Conservation (phyloP, 53 echinoderm and acorn worm genomes). For the Stichopus horrens region DNA sequence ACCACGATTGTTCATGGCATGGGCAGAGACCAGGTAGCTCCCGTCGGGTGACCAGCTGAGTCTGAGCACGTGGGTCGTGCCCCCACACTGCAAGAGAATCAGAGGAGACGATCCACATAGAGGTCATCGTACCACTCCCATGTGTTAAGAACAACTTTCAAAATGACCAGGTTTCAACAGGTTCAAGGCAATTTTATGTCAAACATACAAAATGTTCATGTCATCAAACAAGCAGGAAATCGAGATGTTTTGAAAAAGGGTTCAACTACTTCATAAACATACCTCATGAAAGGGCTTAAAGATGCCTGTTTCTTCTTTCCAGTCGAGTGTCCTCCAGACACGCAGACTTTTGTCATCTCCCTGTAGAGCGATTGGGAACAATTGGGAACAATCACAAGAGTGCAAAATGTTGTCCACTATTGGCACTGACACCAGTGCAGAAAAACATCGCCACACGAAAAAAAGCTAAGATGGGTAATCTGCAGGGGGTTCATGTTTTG, state of each 20-base stretch:
- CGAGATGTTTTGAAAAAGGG: too few species aligned
- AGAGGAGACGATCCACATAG: not conserved
- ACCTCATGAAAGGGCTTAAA: conserved; percentile 93
- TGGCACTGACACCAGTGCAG: too few species aligned
- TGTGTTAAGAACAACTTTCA: too few species aligned
- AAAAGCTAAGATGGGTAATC: too few species aligned
- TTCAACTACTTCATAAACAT: not conserved
- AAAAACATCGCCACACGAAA: too few species aligned
- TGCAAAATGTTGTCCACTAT: not conserved
- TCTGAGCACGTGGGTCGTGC: conserved; percentile 83
- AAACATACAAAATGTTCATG: too few species aligned
- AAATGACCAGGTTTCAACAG: too few species aligned
- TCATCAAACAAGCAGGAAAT: too few species aligned
- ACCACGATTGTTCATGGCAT: conserved; percentile 96
- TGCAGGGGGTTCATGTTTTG: too few species aligned
- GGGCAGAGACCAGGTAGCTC: conserved; percentile 87
- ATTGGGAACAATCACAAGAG: not conserved
- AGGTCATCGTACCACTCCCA: too few species aligned
- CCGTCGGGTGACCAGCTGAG: conserved; percentile 97
- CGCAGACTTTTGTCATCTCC: conserved; percentile 88
- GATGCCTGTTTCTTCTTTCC: conserved; percentile 90
- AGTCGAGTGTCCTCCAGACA: conserved; percentile 93
- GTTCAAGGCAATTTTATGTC: too few species aligned
- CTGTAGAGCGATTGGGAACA: conserved; percentile 26
- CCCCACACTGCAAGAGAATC: conserved; percentile 72